Evolutionary conservation across 2,797 vertebrate genomes (phyloP), one percentile per base, ranked within the genome.

Genomic region (Anomalospiza imberbis): DNA sequence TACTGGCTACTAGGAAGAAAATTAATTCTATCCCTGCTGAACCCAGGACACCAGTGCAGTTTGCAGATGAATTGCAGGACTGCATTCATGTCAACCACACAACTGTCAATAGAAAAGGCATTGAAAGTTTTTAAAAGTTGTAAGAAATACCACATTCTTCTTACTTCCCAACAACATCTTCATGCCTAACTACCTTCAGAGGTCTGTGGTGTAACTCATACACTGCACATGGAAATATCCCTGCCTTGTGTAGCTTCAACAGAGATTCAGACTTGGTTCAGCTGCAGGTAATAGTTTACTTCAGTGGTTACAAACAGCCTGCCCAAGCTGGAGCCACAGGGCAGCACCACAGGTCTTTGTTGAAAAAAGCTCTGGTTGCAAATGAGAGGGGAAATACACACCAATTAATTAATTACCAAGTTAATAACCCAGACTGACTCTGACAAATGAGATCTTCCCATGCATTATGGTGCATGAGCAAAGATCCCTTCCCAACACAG

Each of bases 401-500:
- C 25, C 51, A 42, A 72, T 51, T 58, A 84, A 84, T 72, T 89
- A 84, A 74, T 61, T 83, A 58, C 25, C 34, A 34, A 74, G 36
- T 85, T 67, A 89, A 71, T 80, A 92, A 93, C 22, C 19, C 68
- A n/a, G 29, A 92, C 72, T 44, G 58, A n/a, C 44, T n/a, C 45
- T 50, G 29, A 63, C n/a, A 73, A 89, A 77, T 60, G 15, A 76
- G 42, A 63, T 53, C 47, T 80, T 44, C 44, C 42, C 0, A 1
- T 25, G 17, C 3, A 4, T 20, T 63, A 25, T 5, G 15, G 22
- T 83, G 67, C 2, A 0, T 5, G 51, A 85, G 32, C 34, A 61
- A 70, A 71, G 76, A 77, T 36, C 32, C 38, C 44, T 65, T 89
- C 55, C 45, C 67, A 13, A 25, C 21, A 32, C 5, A 42, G 62